Conservation (phyloP, 2,113 vertebrate species). For the Loxodonta africana region DNA sequence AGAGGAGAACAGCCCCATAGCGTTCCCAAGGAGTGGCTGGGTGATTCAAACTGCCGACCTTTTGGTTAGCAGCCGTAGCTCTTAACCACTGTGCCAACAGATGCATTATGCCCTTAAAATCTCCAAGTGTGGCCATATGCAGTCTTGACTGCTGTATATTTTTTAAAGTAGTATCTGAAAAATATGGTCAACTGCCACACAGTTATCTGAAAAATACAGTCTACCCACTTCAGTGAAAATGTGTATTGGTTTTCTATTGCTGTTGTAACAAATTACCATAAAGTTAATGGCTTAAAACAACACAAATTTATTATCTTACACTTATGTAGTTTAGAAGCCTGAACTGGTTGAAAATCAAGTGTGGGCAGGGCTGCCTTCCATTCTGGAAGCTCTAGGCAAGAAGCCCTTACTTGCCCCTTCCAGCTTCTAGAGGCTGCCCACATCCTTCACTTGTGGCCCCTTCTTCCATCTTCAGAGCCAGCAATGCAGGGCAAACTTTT, state of each 20-base stretch:
- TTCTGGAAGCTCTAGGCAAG: not conserved
- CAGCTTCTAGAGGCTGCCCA: not conserved
- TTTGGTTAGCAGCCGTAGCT: no score
- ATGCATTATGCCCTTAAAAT: not conserved
- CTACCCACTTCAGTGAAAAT: not conserved
- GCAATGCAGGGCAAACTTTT: not conserved
- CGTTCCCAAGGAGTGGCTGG: no score
- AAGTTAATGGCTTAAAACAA: not conserved
- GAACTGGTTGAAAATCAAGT: not conserved
- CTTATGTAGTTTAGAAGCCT: not conserved
- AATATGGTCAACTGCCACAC: not conserved
- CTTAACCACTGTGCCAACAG: not conserved
- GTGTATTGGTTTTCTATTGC: not conserved
- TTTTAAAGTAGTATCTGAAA: not conserved
- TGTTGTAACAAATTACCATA: not conserved
- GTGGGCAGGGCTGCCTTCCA: fast-evolving
- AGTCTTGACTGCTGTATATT: not conserved
- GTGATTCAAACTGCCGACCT: no score
- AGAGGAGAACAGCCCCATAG: no score
- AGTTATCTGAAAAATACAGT: not conserved
- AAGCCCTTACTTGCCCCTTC: no score
- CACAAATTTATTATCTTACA: not conserved
- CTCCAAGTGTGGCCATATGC: not conserved
- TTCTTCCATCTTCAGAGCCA: not conserved
- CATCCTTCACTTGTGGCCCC: not conserved